Conservation (phyloP, 2,797 vertebrate species). For the Pelochelys cantorii region DNA sequence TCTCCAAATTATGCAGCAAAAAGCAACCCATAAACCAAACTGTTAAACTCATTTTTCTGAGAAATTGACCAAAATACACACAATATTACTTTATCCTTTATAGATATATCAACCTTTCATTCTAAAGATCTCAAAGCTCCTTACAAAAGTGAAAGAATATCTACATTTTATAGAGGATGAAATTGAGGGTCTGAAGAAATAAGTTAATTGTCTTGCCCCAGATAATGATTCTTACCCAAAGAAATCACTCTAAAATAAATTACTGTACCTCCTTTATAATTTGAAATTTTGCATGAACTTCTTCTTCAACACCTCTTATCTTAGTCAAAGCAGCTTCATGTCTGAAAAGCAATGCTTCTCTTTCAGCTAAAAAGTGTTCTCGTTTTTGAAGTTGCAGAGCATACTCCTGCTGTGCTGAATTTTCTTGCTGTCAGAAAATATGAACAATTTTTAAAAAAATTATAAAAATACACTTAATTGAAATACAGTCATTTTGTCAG, state of each 20-base stretch:
- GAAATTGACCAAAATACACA: not conserved
- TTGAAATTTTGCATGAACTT: constrained; percentile 79
- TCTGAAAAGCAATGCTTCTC: constrained; percentile 83
- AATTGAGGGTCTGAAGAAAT: not conserved
- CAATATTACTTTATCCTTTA: not conserved
- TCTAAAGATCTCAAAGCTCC: not conserved
- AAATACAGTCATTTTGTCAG: not conserved
- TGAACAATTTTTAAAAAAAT: not conserved
- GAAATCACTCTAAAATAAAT: not conserved
- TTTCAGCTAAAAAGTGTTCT: constrained; percentile 78
- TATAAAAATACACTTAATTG: not conserved
- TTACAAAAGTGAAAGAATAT: not conserved
- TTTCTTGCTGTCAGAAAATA: constrained; percentile 82
- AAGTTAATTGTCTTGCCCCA: not conserved
- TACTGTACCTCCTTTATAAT: constrained; percentile 80
- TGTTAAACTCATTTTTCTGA: not conserved
- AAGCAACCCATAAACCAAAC: not conserved
- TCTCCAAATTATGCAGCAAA: not conserved
- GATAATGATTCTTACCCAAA: not conserved
- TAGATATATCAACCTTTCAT: not conserved
- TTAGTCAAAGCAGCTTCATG: constrained; percentile 83
- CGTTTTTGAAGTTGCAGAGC: constrained; percentile 83
- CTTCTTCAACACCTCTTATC: constrained; percentile 84
- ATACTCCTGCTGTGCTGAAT: constrained; percentile 84
- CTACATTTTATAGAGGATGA: not conserved